Conservation (phyloP, 2,888 invertebrate species). For the Andrena camellia region DNA sequence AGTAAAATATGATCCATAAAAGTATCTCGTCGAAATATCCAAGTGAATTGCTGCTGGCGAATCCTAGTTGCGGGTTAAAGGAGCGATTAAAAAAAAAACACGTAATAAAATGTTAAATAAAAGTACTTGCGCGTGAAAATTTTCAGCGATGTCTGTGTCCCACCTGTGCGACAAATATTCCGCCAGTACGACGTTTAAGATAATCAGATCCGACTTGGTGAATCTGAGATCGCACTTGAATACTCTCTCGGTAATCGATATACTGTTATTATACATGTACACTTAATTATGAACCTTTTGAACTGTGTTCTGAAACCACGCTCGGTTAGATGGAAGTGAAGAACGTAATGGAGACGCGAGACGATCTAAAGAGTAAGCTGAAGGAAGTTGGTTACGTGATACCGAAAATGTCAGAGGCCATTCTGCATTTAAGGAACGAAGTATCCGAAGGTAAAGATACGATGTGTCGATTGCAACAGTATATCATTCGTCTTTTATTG, state of each 20-base stretch:
- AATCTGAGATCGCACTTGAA: slow-evolving; percentile 76
- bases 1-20: neutral
- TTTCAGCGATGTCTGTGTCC: slow-evolving; percentile 80
- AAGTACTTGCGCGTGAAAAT: neutral
- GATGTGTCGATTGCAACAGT: neutral
- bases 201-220: slow-evolving; percentile 78
- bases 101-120: neutral
- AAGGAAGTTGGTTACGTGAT: slow-evolving; percentile 77
- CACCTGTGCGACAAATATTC: slow-evolving; percentile 82
- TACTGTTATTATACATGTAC: neutral
- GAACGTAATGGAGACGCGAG: slow-evolving; percentile 75
- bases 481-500: neutral
- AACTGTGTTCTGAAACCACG: slow-evolving; percentile 1
- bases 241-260: slow-evolving; percentile 78
- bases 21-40: neutral
- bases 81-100: neutral
- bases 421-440: slow-evolving; percentile 77
- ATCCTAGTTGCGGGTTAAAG: neutral
- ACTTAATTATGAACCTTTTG: neutral
- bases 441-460: slow-evolving; percentile 78
- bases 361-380: slow-evolving; percentile 76
- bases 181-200: slow-evolving; percentile 74
- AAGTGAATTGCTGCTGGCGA: neutral
- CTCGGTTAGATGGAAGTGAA: slow-evolving; percentile 76
- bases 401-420: slow-evolving; percentile 81